A percentile compares a stretch with the other conserved stretches of the same genome.
These are phyloP conservation scores for Macaria notata DNA, from an alignment of 2,888 invertebrate genomes.

Conservation along the genomic window DNA sequence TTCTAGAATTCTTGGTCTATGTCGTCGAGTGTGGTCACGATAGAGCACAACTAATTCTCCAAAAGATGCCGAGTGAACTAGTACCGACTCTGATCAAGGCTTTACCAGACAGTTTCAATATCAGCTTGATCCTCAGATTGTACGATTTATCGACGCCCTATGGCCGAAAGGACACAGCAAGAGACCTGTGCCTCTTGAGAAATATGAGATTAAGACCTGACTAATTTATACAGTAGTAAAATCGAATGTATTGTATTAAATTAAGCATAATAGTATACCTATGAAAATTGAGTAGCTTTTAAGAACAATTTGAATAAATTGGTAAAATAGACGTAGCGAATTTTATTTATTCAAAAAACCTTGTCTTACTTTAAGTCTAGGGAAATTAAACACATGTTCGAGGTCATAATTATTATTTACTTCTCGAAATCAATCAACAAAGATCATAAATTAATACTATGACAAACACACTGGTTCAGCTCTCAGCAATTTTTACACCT, in stretches of 20 bases:
- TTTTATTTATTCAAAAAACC: conserved; percentile 17
- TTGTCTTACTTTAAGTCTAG: conserved; percentile 5
- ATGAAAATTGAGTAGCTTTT: conserved; percentile 7
- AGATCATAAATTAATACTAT: conserved; percentile 59
- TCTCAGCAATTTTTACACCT: conserved; percentile 20
- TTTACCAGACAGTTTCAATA: conserved; percentile 89
- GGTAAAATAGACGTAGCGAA: conserved; percentile 4
- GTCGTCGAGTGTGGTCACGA: conserved; percentile 90
- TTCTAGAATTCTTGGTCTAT: conserved; percentile 88
- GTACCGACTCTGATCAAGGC: conserved; percentile 91
- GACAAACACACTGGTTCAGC: conserved; percentile 23
- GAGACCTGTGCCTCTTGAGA: conserved; percentile 92
- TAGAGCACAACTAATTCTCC: conserved; percentile 86
- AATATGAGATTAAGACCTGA: conserved; percentile 88
- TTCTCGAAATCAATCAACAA: conserved; percentile 62
- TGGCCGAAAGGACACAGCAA: conserved; percentile 92
- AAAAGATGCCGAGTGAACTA: conserved; percentile 88
- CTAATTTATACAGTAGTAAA: conserved; percentile 7
- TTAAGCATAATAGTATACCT: not conserved
- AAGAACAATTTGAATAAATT: conserved; percentile 19
- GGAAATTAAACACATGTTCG: conserved; percentile 34
- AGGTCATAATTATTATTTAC: conserved; percentile 49
- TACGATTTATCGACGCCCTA: conserved; percentile 89
- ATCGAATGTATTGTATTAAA: conserved; percentile 3
- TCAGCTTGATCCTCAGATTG: conserved; percentile 87